Evolutionary conservation across 2,113 vertebrate species (phyloP), one percentile per base, ranked within the genome.

Genomic region (Lagenorhynchus albirostris): DNA sequence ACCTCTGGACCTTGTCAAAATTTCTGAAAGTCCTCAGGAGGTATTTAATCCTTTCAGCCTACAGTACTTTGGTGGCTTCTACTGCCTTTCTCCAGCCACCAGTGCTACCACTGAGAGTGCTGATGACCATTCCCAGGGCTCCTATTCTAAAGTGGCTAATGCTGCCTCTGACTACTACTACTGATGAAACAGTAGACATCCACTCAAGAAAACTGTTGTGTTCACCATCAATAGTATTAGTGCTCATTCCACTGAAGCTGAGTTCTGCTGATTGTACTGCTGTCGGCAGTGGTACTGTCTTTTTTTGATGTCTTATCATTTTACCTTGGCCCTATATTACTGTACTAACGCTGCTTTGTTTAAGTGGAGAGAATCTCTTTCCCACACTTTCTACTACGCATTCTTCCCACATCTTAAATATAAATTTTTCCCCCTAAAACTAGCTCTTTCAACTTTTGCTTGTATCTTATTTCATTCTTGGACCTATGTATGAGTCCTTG

Each of bases 361-460:
- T 79, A 83, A 87, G 38, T 84, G 33, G 50, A 62, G 18, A 92
- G 18, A 80, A 44, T 70, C n/a, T 23, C 6, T 93, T 93, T 81
- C 7, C 29, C 70, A 55, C 77, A 91, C 25, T 76, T 94, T 81
- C 60, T 33, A 80, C 14, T 25, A 53, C 7, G 25, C 7, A 1
- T 53, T 91, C 20, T 83, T 90, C 70, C 47, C 77, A 21, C 23
- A 33, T 80, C 74, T 80, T 93, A 90, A 68, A 73, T 92, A n/a
- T 26, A 82, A 18, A 53, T 65, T 44, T 71, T 77, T 4, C 3
- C 10, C 29, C 53, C 36, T 68, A 73, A 76, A 92, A 62, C 31
- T 58, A 63, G 47, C 68, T 93, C 60, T 92, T 90, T 90, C 3
- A 63, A 17, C 44, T 96, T 97, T 86, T 94, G 47, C 36, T 94